Base-by-base conservation (phyloP, 2,888 invertebrate species). In the Theretra japonica region DNA sequence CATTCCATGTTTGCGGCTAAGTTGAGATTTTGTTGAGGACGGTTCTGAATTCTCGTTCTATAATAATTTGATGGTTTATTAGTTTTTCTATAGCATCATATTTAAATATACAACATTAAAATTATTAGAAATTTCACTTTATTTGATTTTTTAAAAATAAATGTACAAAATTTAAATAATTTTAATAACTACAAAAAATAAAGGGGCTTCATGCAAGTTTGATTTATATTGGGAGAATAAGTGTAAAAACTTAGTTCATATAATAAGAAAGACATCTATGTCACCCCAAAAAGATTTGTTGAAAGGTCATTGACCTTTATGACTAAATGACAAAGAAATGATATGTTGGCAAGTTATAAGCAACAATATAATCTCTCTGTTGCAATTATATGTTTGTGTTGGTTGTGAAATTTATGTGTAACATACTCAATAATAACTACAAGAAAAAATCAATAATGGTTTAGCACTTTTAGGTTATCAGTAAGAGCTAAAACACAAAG, bases 1-100 rank as follows among this genome's bases (percentile, higher is more conserved):
- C 97, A 99, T 98, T 96, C 99, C 99, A 99, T 99, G 99, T 97
- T 99, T 99, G 95, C 98, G 98, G 92, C 97, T 97, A 95, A 97
- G 96, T 95, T 97, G 97, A 95, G 96, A 97, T 95, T 98, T 98
- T 87, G 97, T 97, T 92, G 97, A 97, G 88, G 97, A 97, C 89
- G 97, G 97, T 95, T 98, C 98, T 87, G 96, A 97, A 73, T 72
- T 72, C 73, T 82, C 81, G 77, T 79, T 79, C 81, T 81, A 76
- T 19, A 73, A 75, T 50, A 28, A 7, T 2, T 23, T 21, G n/a
- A 23, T 23, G 4, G 8, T 23, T 21, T 11, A n/a, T 57, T n/a
- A 23, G 8, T 57, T 57, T 41, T 41, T 41, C 41, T 41, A 3
- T 41, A 11, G 41, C 41, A 41, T 41, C 41, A 41, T 15, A 23